Conservation (phyloP, 2,888 invertebrate genomes). For the Anoncus sp. region DNA sequence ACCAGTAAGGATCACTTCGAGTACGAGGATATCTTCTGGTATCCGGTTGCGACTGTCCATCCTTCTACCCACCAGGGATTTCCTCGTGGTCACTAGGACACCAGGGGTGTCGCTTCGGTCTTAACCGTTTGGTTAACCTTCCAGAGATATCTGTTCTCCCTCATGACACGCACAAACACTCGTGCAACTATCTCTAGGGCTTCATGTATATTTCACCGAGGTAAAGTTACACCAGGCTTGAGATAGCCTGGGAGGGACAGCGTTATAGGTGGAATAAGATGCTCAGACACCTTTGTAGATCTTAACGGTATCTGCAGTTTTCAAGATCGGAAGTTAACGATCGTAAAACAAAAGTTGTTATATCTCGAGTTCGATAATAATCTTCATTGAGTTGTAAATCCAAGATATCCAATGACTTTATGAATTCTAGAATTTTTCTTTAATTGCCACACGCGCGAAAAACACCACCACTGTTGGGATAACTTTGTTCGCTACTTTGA, state of each 20-base stretch:
- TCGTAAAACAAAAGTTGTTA: conserved; percentile 13
- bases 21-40: conserved; percentile 45
- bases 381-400: conserved; percentile 5
- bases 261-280: conserved; percentile 17
- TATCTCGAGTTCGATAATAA: conserved; percentile 19
- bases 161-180: conserved; percentile 10
- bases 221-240: conserved; percentile 4
- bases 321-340: conserved; percentile 14
- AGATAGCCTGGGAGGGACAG: neutral
- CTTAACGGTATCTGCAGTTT: conserved; percentile 12
- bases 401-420: conserved; percentile 18
- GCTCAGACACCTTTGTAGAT: conserved; percentile 14
- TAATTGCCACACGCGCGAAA: conserved; percentile 26
- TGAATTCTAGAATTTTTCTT: neutral
- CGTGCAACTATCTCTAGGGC: conserved; percentile 29
- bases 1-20: conserved; percentile 37
- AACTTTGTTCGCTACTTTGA: conserved; percentile 29
- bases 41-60: conserved; percentile 34
- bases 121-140: conserved; percentile 12
- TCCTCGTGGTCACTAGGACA: conserved; percentile 38
- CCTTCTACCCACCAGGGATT: conserved; percentile 40
- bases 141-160: conserved; percentile 28
- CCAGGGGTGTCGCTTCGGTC: conserved; percentile 32
- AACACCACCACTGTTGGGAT: too few relatives aligned
- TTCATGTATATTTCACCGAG: conserved; percentile 34